Evolutionary conservation across 2,113 vertebrate species (phyloP).

Genomic region (Eurypyga helias): DNA sequence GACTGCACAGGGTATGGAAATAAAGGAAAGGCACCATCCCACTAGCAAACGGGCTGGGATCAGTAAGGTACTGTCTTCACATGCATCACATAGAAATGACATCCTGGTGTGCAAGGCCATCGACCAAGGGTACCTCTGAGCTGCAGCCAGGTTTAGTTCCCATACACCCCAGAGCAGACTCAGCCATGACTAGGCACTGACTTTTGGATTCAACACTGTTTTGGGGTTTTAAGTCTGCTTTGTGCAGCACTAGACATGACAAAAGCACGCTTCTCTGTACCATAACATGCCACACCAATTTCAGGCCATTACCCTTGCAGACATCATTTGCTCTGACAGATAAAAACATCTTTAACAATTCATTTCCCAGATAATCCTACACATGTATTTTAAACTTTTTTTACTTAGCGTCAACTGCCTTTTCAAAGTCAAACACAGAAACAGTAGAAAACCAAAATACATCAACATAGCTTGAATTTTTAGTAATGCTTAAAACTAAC

Average conservation of each 20-base stretch:
- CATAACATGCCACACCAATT: background rate
- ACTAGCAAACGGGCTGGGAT: background rate
- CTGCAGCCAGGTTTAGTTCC: conserved; percentile 37
- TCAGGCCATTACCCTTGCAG: background rate
- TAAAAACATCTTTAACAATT: conserved; percentile 12
- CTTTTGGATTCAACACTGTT: background rate
- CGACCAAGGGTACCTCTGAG: background rate
- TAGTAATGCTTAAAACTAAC: conserved; percentile 2
- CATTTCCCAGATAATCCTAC: background rate
- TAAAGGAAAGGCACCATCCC: background rate
- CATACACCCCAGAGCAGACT: background rate
- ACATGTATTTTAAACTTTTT: background rate
- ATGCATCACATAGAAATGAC: background rate
- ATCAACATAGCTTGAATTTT: background rate
- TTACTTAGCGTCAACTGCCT: background rate
- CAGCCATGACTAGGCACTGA: background rate
- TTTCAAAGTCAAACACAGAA: background rate
- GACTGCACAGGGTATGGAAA: background rate
- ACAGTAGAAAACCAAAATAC: background rate
- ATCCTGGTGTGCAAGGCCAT: background rate
- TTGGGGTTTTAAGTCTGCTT: background rate
- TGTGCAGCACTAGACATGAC: background rate
- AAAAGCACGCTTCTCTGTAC: background rate
- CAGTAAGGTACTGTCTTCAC: background rate
- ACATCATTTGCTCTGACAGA: background rate